Base-by-base conservation (phyloP, 2,888 invertebrate genomes). In the Hyppa rectilinea region DNA sequence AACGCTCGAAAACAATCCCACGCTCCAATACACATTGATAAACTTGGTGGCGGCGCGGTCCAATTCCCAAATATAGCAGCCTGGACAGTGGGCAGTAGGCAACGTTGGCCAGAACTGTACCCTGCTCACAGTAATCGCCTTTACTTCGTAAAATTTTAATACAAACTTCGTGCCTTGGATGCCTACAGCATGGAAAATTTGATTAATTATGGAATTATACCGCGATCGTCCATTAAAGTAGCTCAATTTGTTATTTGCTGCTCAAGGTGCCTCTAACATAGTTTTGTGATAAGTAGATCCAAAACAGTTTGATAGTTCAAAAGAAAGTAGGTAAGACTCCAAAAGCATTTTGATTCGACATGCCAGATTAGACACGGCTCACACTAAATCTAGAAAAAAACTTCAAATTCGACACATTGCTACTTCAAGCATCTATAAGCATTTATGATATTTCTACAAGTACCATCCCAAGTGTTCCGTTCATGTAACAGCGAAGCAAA, bases 1-100 rank as follows among this genome's bases (percentile, higher is more conserved):
- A 85, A 87, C 88, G 92, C 88, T 89, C 87, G 90, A 91, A 93
- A 94, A 92, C 94, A 94, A 94, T 94, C 90, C 89, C 92, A 92
- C 92, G 94, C 88, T 91, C 87, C 91, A 91, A 82, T 92, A 90
- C 89, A 91, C 92, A 88, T 90, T 92, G 92, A 92, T 94, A 90
- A 93, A 92, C 91, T 91, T 87, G 82, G 88, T 85, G 84, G 85
- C 84, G 83, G 87, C 82, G 84, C 92, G 91, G 88, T 90, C 89
- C 90, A 89, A 88, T 91, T 90, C 88, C 89, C 88, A 89, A 91
- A 91, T 89, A 91, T 89, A 89, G 88, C 85, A 83, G 80, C 79
- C 81, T 84, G 82, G 82, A 86, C 82, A 80, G 68, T 85, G 82
- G 83, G 85, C 81, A 80, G 69, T 84, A 81, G 82, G 85, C 80